Conservation (phyloP, 2,113 vertebrate genomes). For the Mobula hypostoma region DNA sequence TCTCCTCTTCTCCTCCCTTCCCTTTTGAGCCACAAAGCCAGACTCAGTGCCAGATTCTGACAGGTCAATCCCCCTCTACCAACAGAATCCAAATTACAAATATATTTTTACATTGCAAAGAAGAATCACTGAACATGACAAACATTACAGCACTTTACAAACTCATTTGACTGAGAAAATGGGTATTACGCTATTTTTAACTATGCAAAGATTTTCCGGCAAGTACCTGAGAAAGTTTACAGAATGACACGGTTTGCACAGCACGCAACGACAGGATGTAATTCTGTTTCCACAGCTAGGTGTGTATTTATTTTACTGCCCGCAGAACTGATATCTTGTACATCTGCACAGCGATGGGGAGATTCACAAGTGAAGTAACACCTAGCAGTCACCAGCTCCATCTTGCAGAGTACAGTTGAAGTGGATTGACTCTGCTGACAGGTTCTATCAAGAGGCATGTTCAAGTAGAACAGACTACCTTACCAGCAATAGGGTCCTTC, state of each 20-base stretch:
- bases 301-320: conserved; percentile 11
- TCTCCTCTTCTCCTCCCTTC: too few relatives aligned
- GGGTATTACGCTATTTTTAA: conserved; percentile 3
- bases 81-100: background rate
- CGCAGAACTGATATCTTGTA: conserved; percentile 20
- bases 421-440: background rate
- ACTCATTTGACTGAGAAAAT: background rate
- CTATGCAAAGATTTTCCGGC: background rate
- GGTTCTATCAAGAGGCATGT: background rate
- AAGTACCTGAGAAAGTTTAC: background rate
- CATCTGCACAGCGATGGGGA: background rate
- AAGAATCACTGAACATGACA: background rate
- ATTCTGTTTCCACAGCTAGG: background rate
- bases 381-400: background rate
- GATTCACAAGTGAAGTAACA: conserved; percentile 22
- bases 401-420: background rate
- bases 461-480: background rate
- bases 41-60: too few relatives aligned
- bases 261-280: background rate
- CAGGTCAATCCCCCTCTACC: too few relatives aligned
- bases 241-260: background rate
- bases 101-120: background rate
- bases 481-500: background rate
- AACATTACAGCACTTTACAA: background rate
- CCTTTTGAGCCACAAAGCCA: too few relatives aligned